phyloP scores from a whole-genome alignment of 1,140 invertebrate species.

The Eurytemora carolleeae region DNA sequence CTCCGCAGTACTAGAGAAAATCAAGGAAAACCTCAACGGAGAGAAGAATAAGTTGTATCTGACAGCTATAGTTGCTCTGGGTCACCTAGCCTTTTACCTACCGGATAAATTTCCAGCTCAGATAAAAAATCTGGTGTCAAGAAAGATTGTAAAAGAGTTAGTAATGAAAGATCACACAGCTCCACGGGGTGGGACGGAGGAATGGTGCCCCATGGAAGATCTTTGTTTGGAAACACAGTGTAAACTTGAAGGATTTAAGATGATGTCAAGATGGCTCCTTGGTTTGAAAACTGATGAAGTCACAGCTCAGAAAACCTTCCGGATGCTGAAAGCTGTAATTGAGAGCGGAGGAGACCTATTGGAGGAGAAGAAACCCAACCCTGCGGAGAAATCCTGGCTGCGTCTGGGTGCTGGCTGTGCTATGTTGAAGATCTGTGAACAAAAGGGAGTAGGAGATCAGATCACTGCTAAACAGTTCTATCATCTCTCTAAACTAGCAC shows the following conservation, averaged over 20 bases:
- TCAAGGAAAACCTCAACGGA: constrained; percentile 7
- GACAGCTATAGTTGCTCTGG: constrained; percentile 76
- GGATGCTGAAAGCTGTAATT: constrained; percentile 73
- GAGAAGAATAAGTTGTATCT: constrained; percentile 41
- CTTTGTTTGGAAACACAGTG: constrained; percentile 74
- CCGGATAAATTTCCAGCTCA: constrained; percentile 66
- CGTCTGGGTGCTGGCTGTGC: constrained; percentile 72
- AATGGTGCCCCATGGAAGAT: constrained; percentile 67
- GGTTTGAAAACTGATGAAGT: constrained; percentile 69
- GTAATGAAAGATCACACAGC: constrained; percentile 50
- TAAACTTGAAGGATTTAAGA: constrained; percentile 77
- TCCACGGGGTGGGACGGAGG: constrained; percentile 13
- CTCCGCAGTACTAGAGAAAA: constrained; percentile 56
- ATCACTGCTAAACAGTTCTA: constrained; percentile 86
- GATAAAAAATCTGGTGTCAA: constrained; percentile 81
- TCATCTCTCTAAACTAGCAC: constrained; percentile 64
- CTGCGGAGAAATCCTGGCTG: constrained; percentile 75
- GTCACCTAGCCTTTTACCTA: constrained; percentile 71
- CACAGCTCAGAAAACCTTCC: constrained; percentile 78
- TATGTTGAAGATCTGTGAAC: constrained; percentile 88
- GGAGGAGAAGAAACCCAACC: constrained; percentile 28
- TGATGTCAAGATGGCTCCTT: constrained; percentile 84
- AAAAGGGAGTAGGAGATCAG: constrained; percentile 82
- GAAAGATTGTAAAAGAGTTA: constrained; percentile 83
- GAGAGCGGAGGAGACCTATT: constrained; percentile 65